Base-by-base conservation (phyloP, 2,797 vertebrate genomes). In the Sebastiscus albofasciatus region DNA sequence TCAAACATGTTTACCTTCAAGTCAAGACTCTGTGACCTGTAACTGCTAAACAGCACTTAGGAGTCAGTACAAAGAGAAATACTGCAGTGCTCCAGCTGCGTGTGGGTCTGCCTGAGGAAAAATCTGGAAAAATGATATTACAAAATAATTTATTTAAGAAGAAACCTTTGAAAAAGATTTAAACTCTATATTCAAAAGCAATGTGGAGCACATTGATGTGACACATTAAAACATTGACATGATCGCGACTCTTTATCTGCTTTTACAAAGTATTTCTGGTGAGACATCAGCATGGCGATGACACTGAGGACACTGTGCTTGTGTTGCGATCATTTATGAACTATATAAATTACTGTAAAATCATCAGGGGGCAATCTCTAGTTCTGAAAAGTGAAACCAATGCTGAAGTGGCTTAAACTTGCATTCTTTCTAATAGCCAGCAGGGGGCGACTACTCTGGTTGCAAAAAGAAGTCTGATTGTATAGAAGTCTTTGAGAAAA, bases 1-100 rank as follows among this genome's bases (percentile, higher is more conserved):
- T 91, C 84, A 91, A 86, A 92, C 74, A 74, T 82, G 87, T 89
- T 91, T 87, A 80, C 67, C 8, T 89, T 76, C 60, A 77, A 77
- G 66, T 58, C 24, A 22, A 77, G 67, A 36, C 56, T 74, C 39
- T 27, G 58, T 79, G 79, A 90, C 65, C 39, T 62, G 79, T 42
- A 73, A 31, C 52, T 26, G 67, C 72, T 58, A 22, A 79, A 62
- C 65, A 68, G 62, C 31, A 54, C 77, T 70, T 20, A 79, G 62
- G 31, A 55, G 29, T 54, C 39, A 49, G 31, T 18, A 12, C 8
- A 26, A 52, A 33, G 46, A 34, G 11, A 68, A 62, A 58, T 1
- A 24, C 26, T 42, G n/a, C 56, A 39, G 39, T 0, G 14, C n/a
- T 49, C 33, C 67, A 34, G 75, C 87, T 87, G 75, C 24, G 49